A percentile compares a stretch with the other conserved stretches of the same genome.
Evolutionary conservation across 2,888 invertebrate genomes (phyloP).

Genomic region (Aethes cnicana): DNA sequence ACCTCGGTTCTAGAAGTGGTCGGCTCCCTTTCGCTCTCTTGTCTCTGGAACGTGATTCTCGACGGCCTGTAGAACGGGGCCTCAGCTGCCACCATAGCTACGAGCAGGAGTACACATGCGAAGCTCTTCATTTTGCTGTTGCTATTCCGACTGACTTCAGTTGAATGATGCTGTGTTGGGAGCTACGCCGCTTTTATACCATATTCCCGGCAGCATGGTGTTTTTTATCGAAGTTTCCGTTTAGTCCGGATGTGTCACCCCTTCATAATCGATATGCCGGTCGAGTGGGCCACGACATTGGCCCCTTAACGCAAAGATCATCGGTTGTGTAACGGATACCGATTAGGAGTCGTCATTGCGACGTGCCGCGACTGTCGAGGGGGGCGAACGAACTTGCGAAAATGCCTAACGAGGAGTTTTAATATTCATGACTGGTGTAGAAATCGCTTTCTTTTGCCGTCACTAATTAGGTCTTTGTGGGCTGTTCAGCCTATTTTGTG

Average conservation of each 20-base stretch:
- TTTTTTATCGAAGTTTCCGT: constrained; percentile 61
- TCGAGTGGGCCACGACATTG: constrained; percentile 70
- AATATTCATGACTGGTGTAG: constrained; percentile 70
- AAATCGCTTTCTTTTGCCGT: constrained; percentile 58
- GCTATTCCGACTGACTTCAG: constrained; percentile 53
- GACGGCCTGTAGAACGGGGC: constrained; percentile 58
- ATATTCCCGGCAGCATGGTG: constrained; percentile 40
- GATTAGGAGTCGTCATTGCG: constrained; percentile 74
- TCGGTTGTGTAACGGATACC: constrained; percentile 67
- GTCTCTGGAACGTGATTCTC: constrained; percentile 56
- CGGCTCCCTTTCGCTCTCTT: constrained; percentile 52
- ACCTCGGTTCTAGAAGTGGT: constrained; percentile 43
- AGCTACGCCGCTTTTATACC: constrained; percentile 61
- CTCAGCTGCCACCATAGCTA: constrained; percentile 60
- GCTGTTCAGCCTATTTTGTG: constrained; percentile 40
- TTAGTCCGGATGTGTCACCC: constrained; percentile 65
- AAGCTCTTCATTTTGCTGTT: constrained; percentile 63
- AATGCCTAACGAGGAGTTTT: constrained; percentile 56
- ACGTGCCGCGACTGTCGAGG: constrained; percentile 57
- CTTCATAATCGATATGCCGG: constrained; percentile 69
- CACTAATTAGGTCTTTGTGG: constrained; percentile 51
- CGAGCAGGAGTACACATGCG: constrained; percentile 58
- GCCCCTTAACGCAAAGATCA: constrained; percentile 68
- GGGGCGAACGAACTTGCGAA: constrained; percentile 55
- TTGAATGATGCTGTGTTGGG: constrained; percentile 68